A percentile compares a stretch with the other conserved stretches of the same genome.
Evolutionary conservation across 2,113 vertebrate species (phyloP).

Genomic region (Eulemur rufifrons): DNA sequence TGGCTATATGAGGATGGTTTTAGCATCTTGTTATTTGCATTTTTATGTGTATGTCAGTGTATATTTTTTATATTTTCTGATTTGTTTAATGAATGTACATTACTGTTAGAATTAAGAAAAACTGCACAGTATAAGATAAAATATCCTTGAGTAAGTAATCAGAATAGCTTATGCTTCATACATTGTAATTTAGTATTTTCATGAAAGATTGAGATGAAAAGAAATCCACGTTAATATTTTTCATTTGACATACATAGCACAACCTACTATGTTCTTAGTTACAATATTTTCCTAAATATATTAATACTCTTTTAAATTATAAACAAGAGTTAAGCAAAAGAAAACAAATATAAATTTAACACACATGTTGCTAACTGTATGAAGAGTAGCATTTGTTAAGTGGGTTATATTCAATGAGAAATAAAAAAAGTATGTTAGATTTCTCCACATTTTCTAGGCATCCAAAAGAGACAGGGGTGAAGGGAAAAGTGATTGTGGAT

Average conservation of each 20-base stretch:
- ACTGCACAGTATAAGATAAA: neutral
- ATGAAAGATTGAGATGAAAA: conserved; percentile 6
- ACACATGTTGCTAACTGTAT: neutral
- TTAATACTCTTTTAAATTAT: neutral
- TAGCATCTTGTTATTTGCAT: neutral
- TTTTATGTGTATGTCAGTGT: neutral
- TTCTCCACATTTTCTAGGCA: neutral
- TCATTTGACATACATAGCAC: neutral
- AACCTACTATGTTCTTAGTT: neutral
- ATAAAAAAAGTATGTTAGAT: neutral
- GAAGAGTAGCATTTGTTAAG: neutral
- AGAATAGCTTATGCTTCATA: neutral
- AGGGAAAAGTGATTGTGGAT: neutral
- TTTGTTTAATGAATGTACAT: neutral
- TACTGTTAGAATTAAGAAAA: conserved; percentile 20
- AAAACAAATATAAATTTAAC: neutral
- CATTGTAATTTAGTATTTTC: neutral
- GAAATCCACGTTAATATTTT: neutral
- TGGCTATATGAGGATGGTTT: no score
- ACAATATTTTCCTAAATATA: neutral
- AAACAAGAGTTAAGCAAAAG: neutral
- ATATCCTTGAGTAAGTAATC: neutral
- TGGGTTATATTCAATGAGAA: neutral
- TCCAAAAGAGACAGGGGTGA: neutral
- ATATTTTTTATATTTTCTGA: neutral